Percentiles rank a stretch among this genome's conserved stretches.
Conservation (phyloP, 2,113 vertebrate genomes). For the Etia nguti region DNA sequence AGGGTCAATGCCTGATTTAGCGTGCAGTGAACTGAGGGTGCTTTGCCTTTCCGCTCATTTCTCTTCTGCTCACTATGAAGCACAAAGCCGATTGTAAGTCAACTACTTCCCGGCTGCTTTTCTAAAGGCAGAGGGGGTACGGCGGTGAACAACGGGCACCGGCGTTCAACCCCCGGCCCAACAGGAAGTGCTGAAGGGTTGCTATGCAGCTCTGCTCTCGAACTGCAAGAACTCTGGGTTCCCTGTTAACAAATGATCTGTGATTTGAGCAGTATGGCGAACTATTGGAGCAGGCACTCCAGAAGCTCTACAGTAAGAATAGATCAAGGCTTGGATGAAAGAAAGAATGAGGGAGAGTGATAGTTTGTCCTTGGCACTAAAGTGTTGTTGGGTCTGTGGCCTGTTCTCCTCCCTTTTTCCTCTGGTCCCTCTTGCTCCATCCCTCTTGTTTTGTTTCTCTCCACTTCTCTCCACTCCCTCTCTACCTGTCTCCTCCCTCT, state of each 20-base stretch:
- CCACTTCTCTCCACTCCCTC: background rate
- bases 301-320: constrained; percentile 58
- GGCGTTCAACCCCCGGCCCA: constrained; percentile 46
- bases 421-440: background rate
- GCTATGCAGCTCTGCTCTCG: constrained; percentile 60
- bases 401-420: constrained; percentile 2
- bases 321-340: constrained; percentile 42
- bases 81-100: constrained; percentile 57
- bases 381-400: constrained; percentile 31
- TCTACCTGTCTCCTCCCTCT: background rate
- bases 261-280: constrained; percentile 33
- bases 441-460: background rate
- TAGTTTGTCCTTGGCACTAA: constrained; percentile 42
- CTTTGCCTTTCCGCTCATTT: constrained; percentile 55
- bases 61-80: constrained; percentile 44
- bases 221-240: constrained; percentile 52
- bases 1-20: background rate
- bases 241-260: constrained; percentile 60
- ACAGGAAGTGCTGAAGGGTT: constrained; percentile 63
- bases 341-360: constrained; percentile 30
- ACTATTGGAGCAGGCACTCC: constrained; percentile 43
- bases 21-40: constrained; percentile 18
- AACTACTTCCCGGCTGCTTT: constrained; percentile 52
- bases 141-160: constrained; percentile 41
- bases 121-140: constrained; percentile 53